Evolutionary conservation across 2,797 vertebrate species (phyloP), one percentile per base, ranked within the genome.

Genomic region (Pogonophryne albipinna): DNA sequence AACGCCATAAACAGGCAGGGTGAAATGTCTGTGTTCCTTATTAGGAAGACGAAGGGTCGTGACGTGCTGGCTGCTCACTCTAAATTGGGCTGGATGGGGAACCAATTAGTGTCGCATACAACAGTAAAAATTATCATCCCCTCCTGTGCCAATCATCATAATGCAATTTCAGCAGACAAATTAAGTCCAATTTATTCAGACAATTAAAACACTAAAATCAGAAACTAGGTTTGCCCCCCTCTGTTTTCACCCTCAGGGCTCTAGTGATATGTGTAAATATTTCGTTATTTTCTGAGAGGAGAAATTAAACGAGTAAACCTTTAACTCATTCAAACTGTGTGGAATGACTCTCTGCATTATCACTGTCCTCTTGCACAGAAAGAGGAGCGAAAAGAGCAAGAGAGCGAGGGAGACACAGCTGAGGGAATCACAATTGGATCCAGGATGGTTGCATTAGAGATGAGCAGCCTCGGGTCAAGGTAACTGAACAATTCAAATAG

Each of bases 111-210:
- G 80, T 17, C 10, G 76, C 17, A 4, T 23, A 51, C 20, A 78
- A 74, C 84, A 71, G 79, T 87, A 85, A 78, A 83, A 84, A 84
- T 86, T 51, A 71, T 87, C 82, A 75, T 85, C 84, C 72, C 82
- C 87, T 84, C 70, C 90, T 86, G 90, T 93, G 93, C 89, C 94
- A 93, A 92, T 95, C 93, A 93, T 91, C 89, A 88, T 93, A 87
- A 91, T 42, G 69, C 66, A 79, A 91, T 93, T 90, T 83, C 85
- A 82, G 69, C 64, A 84, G 83, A 90, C 86, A 91, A 89, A 93
- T 94, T 82, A 93, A 84, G 88, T 73, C 82, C 84, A 89, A 93
- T 90, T 93, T 86, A 87, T 52, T 1, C 23, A 83, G 84, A 80
- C 79, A 90, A 90, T 88, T 83, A 90, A 87, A 86, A 79, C 49